Base-by-base conservation (phyloP, 2,113 vertebrate species). In the Melierax canorus region DNA sequence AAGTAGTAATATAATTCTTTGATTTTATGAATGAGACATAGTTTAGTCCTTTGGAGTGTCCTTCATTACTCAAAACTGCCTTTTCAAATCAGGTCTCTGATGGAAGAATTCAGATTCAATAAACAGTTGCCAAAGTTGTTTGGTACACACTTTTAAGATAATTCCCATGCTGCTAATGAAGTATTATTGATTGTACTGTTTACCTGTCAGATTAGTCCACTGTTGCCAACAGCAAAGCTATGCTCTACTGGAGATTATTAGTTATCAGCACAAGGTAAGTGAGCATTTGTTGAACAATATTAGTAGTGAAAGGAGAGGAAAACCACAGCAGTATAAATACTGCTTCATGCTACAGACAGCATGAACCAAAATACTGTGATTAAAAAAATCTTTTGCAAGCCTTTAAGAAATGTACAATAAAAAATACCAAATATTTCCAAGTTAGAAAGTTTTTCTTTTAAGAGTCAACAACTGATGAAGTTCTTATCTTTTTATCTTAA, bases 21-120 rank as follows among this genome's bases (percentile, higher is more conserved):
- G 32, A 10, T 59, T 88, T 90, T 87, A 76, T 78, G 15, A 68
- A 92, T 38, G 48, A 93, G 20, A 64, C 50, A 45, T 21, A 59
- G 53, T 85, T 96, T 45, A 32, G 30, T n/a, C 27, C 30, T 68
- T 72, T 45, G 51, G 48, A 80, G 26, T 39, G 74, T 74, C n/a
- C 41, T 88, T 96, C 78, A 27, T 75, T 92, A 91, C 56, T 91
- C 39, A 96, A 94, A 96, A 80, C 55, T 72, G 51, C 53, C 74
- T 94, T 97, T 73, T 90, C 21, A 91, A 94, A 76, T 71, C 6
- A 22, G 36, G 51, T 20, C 19, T 59, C 15, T 83, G 29, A 58
- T 84, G 53, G 30, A 73, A 93, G 48, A 92, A 93, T 81, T 88
- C 48, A 59, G n/a, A 76, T 71, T 71, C 64, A 89, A 90, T 68